Conservation (phyloP, 2,888 invertebrate species). For the Phyto melanocephala region DNA sequence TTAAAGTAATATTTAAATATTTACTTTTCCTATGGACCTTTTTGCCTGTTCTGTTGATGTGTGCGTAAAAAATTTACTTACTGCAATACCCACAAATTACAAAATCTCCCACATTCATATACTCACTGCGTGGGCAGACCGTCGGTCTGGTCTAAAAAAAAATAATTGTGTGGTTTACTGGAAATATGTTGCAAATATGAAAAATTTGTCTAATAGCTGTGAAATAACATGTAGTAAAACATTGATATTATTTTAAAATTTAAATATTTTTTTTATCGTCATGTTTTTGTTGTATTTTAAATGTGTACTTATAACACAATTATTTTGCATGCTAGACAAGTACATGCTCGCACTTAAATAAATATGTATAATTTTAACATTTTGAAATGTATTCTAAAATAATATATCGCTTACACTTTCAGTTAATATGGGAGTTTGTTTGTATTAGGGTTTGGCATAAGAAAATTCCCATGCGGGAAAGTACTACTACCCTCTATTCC, state of each 20-base stretch:
- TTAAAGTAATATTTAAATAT: background rate
- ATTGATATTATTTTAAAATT: conserved; percentile 44
- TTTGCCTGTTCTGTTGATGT: too few species aligned
- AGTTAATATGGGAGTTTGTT: background rate
- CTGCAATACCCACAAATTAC: background rate
- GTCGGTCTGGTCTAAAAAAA: conserved; percentile 5
- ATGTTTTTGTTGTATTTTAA: background rate
- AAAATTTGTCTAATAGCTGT: conserved; percentile 55
- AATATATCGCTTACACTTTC: background rate
- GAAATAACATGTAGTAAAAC: conserved; percentile 51
- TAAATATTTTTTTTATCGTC: background rate
- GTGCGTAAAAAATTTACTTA: background rate
- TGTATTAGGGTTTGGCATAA: too few species aligned
- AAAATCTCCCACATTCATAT: background rate
- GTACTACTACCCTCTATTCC: too few species aligned
- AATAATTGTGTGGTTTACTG: conserved; percentile 40
- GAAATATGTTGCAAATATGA: conserved; percentile 42
- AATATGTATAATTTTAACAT: background rate
- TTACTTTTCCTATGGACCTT: background rate
- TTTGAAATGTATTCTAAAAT: background rate
- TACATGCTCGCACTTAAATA: conserved; percentile 24
- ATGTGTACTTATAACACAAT: conserved; percentile 13
- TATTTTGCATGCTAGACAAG: conserved; percentile 16
- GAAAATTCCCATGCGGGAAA: too few species aligned
- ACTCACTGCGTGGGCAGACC: background rate